Base-by-base conservation (phyloP, 2,797 vertebrate species). In the Ctenopoma kingsleyae region DNA sequence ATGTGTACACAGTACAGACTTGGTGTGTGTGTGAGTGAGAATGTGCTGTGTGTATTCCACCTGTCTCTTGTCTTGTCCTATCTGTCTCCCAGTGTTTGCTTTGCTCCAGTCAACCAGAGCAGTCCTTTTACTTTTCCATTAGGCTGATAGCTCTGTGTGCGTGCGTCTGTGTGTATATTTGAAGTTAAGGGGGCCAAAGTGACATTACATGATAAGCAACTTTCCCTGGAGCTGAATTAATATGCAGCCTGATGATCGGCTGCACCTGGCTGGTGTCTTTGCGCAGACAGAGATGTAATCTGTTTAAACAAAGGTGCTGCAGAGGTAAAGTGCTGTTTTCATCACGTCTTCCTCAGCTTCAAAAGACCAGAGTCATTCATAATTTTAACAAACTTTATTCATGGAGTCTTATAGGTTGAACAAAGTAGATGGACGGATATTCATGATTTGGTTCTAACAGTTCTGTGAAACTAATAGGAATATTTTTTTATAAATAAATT, bases 91-190 rank as follows among this genome's bases (percentile, higher is more conserved):
- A 64, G 60, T 89, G 75, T 91, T 90, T 90, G 79, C 77, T 81
- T 85, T 82, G 51, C 83, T 71, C 60, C 75, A 83, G 80, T 88
- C 80, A 89, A 89, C 78, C 83, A 85, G 25, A 84, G 72, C 82
- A 71, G 44, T 17, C 67, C 74, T 90, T 84, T 91, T 87, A 81
- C 83, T 85, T 82, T 87, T 81, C 84, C 86, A 91, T 91, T 91
- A 91, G 81, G 58, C 74, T 86, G 87, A 91, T 91, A 89, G 74
- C 66, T 62, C 12, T 22, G n/a, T 44, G 17, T 49, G 36, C 71
- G 43, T 81, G 44, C 35, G 32, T 54, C 22, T 68, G 55, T 59
- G 51, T 44, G 38, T 57, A 40, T 36, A 19, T 46, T 20, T 38
- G 71, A 65, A 71, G 63, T 74, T 73, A 41, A 56, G 23, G 25